phyloP scores from a whole-genome alignment of 2,888 invertebrate species.

The Agrenia bidenticulata region DNA sequence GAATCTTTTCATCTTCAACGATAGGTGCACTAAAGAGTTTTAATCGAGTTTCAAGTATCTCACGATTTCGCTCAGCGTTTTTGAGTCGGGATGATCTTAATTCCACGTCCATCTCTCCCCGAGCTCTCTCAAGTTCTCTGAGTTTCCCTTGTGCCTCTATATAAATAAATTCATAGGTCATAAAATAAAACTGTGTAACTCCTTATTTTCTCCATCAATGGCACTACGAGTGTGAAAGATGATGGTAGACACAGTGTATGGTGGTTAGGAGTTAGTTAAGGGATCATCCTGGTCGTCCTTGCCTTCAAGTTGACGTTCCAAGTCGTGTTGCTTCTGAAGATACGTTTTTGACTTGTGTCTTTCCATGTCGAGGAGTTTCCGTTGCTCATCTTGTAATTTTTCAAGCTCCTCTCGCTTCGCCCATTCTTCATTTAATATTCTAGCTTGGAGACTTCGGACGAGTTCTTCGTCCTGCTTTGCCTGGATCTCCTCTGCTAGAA shows the following conservation, averaged over 20 bases:
- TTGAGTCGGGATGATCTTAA: constrained; percentile 69
- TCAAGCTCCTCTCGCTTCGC: constrained; percentile 78
- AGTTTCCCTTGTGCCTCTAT: constrained; percentile 72
- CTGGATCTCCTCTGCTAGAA: constrained; percentile 78
- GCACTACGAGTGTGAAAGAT: neutral
- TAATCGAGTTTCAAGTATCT: constrained; percentile 63
- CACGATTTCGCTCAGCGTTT: constrained; percentile 68
- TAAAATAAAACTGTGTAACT: too few species aligned
- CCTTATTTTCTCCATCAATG: too few species aligned
- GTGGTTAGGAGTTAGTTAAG: constrained; percentile 1
- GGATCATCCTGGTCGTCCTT: constrained; percentile 31
- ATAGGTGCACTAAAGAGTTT: constrained; percentile 53
- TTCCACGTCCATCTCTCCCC: constrained; percentile 69
- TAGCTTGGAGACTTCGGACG: constrained; percentile 59
- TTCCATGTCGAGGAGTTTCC: constrained; percentile 70
- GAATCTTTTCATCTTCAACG: constrained; percentile 51
- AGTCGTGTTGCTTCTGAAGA: constrained; percentile 70
- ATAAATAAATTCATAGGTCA: too few species aligned
- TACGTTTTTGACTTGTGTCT: constrained; percentile 72
- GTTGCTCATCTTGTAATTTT: constrained; percentile 74
- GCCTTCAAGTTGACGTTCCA: constrained; percentile 70
- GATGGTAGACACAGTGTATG: neutral
- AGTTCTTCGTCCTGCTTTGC: constrained; percentile 83
- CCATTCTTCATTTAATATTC: constrained; percentile 79
- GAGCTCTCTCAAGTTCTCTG: constrained; percentile 70